A percentile compares a stretch with the other conserved stretches of the same genome.
Conservation (phyloP, 1,140 invertebrate genomes). For the Ruditapes philippinarum region DNA sequence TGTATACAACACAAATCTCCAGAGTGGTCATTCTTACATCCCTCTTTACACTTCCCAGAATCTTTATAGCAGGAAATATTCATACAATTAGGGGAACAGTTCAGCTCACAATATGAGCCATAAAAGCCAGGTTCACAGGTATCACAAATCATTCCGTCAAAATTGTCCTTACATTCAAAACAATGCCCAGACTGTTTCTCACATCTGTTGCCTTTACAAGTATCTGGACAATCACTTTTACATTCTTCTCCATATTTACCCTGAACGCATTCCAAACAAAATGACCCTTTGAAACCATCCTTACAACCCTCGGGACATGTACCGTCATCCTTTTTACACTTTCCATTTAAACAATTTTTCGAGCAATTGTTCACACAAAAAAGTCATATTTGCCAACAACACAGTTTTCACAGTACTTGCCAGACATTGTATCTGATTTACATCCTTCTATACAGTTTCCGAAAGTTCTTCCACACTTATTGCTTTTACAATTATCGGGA, state of each 20-base stretch:
- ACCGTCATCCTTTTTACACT: neutral
- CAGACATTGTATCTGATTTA: neutral
- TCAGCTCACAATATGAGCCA: neutral
- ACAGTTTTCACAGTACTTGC: neutral
- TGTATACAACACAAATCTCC: neutral
- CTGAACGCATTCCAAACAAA: neutral
- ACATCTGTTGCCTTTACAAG: neutral
- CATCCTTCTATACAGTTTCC: neutral
- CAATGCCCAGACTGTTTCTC: neutral
- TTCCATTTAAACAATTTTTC: neutral
- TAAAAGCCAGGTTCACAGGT: constrained; percentile 27
- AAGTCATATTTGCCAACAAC: neutral
- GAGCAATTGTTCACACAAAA: neutral
- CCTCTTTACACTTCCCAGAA: neutral
- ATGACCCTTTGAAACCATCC: neutral
- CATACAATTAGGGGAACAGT: neutral
- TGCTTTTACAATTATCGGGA: neutral
- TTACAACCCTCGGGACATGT: neutral
- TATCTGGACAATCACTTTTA: neutral
- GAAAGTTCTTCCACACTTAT: neutral
- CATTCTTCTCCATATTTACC: neutral
- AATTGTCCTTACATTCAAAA: neutral
- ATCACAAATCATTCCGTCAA: neutral
- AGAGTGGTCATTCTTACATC: neutral
- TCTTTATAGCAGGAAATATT: neutral